These are phyloP conservation scores for Cervus canadensis DNA, from an alignment of 2,113 vertebrate species.

Conservation along the genomic window DNA sequence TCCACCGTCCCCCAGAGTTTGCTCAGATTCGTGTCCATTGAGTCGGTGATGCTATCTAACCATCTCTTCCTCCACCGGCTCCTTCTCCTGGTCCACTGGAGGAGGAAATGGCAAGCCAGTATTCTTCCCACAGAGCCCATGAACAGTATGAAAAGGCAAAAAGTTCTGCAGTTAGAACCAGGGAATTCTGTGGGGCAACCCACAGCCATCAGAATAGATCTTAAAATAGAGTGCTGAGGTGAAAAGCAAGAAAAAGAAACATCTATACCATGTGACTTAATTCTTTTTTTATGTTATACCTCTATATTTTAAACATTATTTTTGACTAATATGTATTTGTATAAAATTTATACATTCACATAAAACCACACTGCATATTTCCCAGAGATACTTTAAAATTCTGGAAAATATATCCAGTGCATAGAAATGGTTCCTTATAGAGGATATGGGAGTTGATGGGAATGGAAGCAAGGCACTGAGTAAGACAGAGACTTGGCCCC, in stretches of 20 bases:
- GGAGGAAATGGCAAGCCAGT: neutral
- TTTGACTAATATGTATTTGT: neutral
- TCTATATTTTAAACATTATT: neutral
- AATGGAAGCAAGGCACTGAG: neutral
- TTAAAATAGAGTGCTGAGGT: neutral
- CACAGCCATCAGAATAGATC: neutral
- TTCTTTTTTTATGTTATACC: neutral
- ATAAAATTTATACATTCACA: neutral
- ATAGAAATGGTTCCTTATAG: neutral
- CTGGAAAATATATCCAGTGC: neutral
- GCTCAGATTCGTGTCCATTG: neutral
- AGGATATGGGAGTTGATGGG: neutral
- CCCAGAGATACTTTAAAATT: neutral
- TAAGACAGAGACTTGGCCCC: neutral
- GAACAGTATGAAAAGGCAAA: neutral
- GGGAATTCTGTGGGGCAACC: neutral
- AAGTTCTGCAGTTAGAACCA: neutral
- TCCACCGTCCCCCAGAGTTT: neutral
- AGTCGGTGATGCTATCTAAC: neutral
- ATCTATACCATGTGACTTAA: neutral
- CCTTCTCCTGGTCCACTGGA: neutral
- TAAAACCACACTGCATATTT: neutral
- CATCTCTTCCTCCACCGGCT: neutral
- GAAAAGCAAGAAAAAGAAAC: neutral
- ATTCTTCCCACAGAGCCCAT: neutral